Conservation (phyloP, 2,888 invertebrate species). For the Noctua janthina region DNA sequence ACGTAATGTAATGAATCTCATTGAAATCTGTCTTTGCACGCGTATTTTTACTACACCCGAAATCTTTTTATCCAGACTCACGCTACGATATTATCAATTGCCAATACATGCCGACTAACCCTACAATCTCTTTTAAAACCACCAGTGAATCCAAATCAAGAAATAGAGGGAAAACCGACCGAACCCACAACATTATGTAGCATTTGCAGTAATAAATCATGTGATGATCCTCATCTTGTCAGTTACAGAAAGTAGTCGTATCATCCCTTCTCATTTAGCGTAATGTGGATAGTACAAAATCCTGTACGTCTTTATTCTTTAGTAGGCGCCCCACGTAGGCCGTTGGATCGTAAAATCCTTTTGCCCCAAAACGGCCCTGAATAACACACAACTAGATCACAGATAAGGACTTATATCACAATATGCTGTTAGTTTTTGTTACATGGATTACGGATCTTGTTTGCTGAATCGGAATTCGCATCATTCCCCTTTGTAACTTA, state of each 20-base stretch:
- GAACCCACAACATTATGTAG: conserved; percentile 52
- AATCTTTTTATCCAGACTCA: not conserved
- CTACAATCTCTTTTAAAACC: conserved; percentile 15
- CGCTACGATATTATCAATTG: not conserved
- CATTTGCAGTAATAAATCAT: conserved; percentile 69
- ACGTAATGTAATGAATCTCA: not conserved
- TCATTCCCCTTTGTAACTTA: conserved; percentile 37
- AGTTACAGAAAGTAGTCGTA: conserved; percentile 72
- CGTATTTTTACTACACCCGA: not conserved
- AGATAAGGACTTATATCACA: conserved; percentile 76
- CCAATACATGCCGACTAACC: not conserved
- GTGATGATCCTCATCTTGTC: conserved; percentile 70
- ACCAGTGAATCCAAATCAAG: conserved; percentile 38
- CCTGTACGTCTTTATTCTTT: conserved; percentile 72
- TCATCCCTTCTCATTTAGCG: conserved; percentile 72
- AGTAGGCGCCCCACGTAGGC: conserved; percentile 75
- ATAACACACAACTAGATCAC: conserved; percentile 76
- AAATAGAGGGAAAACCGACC: conserved; percentile 38
- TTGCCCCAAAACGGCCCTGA: conserved; percentile 75
- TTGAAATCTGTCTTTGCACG: not conserved
- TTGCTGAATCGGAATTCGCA: conserved; percentile 46
- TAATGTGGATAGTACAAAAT: conserved; percentile 73
- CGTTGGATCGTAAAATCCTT: conserved; percentile 77
- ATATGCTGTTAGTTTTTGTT: conserved; percentile 72
- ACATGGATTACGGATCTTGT: conserved; percentile 62